Conservation (phyloP, 1,140 invertebrate species). For the Nixonia krombeini region DNA sequence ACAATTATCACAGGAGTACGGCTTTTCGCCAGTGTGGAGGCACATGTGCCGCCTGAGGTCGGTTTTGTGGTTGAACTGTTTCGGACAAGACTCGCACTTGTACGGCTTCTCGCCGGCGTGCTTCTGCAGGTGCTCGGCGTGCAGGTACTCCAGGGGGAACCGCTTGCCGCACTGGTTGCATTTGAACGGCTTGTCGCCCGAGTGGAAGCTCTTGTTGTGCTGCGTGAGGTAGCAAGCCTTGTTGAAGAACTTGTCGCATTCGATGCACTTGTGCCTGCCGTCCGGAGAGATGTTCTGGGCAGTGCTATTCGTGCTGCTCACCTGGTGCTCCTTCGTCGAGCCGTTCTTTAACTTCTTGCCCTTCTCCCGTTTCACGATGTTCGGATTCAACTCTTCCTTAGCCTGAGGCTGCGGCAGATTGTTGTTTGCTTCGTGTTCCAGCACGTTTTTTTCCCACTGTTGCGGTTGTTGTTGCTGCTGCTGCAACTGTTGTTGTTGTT, state of each 20-base stretch:
- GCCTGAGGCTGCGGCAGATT: constrained; percentile 54
- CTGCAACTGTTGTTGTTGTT: not conserved
- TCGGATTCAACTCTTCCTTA: constrained; percentile 55
- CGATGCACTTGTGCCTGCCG: constrained; percentile 81
- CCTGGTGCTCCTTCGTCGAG: constrained; percentile 43
- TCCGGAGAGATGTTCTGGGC: constrained; percentile 62
- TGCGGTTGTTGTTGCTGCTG: not conserved
- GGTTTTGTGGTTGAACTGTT: constrained; percentile 93
- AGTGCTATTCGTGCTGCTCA: constrained; percentile 43
- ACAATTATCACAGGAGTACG: constrained; percentile 85
- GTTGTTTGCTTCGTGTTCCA: constrained; percentile 57
- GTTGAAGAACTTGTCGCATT: constrained; percentile 88
- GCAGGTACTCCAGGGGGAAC: constrained; percentile 78
- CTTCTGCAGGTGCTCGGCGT: constrained; percentile 81
- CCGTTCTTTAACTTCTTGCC: constrained; percentile 48
- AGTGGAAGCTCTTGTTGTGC: constrained; percentile 91
- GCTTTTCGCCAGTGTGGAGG: constrained; percentile 86
- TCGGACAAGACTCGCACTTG: constrained; percentile 89
- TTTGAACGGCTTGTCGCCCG: constrained; percentile 88
- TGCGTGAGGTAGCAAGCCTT: constrained; percentile 90
- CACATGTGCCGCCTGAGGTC: constrained; percentile 91
- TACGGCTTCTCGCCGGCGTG: constrained; percentile 90
- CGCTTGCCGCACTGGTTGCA: constrained; percentile 88
- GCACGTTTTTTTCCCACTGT: not conserved
- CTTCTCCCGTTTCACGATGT: constrained; percentile 36